These are phyloP conservation scores for Pseudomyrmex cubaensis DNA, from an alignment of 1,140 invertebrate genomes.

Conservation along the genomic window DNA sequence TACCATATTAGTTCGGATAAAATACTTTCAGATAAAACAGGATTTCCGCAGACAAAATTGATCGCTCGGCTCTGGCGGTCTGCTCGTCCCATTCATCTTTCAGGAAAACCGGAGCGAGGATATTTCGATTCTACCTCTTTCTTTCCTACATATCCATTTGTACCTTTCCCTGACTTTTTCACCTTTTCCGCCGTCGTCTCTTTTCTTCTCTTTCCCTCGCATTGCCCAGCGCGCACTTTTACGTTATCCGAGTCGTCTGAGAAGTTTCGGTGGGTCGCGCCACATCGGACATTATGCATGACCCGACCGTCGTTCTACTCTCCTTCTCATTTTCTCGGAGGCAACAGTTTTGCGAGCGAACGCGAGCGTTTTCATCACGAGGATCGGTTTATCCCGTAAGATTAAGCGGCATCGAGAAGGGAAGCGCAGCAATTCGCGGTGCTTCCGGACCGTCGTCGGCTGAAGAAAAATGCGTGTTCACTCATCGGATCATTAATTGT, in stretches of 20 bases:
- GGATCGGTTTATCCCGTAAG: neutral
- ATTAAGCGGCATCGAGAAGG: neutral
- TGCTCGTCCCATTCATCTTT: constrained; percentile 24
- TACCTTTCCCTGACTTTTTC: neutral
- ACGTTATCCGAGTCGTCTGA: neutral
- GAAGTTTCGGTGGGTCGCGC: constrained; percentile 5
- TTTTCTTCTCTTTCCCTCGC: neutral
- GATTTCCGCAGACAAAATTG: constrained; percentile 48
- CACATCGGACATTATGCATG: constrained; percentile 37
- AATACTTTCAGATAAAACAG: constrained; percentile 14
- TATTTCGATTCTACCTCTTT: neutral
- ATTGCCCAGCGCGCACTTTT: neutral
- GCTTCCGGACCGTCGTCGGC: neutral
- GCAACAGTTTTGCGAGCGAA: constrained; percentile 4
- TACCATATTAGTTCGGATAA: constrained; percentile 39
- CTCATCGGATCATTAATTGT: neutral
- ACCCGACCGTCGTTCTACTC: neutral
- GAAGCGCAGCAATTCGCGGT: neutral
- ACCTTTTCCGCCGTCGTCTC: neutral
- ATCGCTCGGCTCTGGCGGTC: constrained; percentile 8
- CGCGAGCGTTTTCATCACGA: neutral
- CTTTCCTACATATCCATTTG: neutral
- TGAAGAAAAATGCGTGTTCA: neutral
- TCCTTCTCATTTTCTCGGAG: neutral
- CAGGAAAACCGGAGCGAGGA: neutral